Conservation (phyloP, 2,797 vertebrate genomes). For the Chloroceryle inda region DNA sequence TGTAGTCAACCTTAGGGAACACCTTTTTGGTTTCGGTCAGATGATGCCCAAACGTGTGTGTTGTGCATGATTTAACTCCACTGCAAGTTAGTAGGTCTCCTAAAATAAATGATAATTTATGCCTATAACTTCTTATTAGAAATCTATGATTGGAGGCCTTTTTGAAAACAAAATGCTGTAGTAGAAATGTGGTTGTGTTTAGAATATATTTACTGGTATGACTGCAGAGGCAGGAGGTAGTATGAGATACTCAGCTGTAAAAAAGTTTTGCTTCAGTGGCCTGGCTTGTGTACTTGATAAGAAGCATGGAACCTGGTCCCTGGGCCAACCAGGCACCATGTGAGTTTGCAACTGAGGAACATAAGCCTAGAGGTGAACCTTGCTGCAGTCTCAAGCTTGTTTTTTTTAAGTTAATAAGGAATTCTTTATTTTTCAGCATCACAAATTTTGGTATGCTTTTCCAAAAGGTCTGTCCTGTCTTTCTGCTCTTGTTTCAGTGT, state of each 20-base stretch:
- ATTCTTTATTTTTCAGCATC: not conserved
- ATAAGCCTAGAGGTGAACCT: not conserved
- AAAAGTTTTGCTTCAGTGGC: not conserved
- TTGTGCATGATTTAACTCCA: constrained; percentile 2
- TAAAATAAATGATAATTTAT: constrained; percentile 44
- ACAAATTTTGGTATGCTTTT: not conserved
- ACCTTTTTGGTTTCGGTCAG: not conserved
- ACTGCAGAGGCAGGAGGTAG: not conserved
- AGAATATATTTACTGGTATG: constrained; percentile 17
- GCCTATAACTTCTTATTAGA: constrained; percentile 52
- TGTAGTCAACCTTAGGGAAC: no score
- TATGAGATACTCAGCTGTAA: constrained; percentile 31
- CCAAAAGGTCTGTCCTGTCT: not conserved
- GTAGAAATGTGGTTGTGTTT: constrained; percentile 44
- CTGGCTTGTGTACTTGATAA: not conserved
- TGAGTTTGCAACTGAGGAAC: not conserved
- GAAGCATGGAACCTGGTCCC: not conserved
- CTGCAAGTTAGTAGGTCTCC: constrained; percentile 50
- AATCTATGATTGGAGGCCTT: constrained; percentile 17
- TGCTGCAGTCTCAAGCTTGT: not conserved
- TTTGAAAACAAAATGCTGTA: constrained; percentile 11
- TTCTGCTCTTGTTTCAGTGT: not conserved
- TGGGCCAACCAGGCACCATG: not conserved
- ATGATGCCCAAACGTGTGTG: constrained; percentile 46
- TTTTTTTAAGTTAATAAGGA: not conserved